Conservation (phyloP, 2,888 invertebrate genomes). For the Philonicus albiceps region DNA sequence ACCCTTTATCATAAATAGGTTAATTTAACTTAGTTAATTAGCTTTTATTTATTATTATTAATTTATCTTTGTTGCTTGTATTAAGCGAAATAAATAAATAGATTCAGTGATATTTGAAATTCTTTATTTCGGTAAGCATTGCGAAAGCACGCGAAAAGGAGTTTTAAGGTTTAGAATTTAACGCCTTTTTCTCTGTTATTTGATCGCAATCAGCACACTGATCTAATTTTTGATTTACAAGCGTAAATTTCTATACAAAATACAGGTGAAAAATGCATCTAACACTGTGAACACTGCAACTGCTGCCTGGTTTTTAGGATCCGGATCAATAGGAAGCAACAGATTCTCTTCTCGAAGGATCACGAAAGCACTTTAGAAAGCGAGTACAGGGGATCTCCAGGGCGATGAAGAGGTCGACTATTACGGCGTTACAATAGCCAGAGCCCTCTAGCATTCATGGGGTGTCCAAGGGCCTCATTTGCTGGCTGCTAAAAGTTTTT, state of each 20-base stretch:
- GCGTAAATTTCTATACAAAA: background rate
- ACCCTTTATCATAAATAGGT: no score
- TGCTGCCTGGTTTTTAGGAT: no score
- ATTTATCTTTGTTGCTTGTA: no score
- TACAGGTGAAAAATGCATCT: background rate
- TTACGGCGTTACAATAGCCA: background rate
- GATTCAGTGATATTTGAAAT: no score
- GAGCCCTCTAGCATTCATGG: background rate
- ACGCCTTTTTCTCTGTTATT: no score
- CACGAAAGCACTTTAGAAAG: background rate
- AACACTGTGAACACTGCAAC: background rate
- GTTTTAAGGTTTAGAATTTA: no score
- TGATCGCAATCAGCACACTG: no score
- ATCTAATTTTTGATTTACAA: background rate
- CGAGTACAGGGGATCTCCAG: background rate
- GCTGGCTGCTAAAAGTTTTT: constrained; percentile 9
- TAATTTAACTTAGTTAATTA: no score
- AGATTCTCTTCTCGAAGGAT: constrained; percentile 9
- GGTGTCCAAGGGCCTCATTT: constrained; percentile 27
- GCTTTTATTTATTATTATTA: no score
- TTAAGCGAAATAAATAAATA: no score
- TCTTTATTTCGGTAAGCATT: no score
- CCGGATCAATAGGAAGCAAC: background rate
- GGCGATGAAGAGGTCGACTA: background rate
- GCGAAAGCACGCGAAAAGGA: no score